Evolutionary conservation across 1,140 invertebrate genomes (phyloP).

Genomic region (Listronotus bonariensis): DNA sequence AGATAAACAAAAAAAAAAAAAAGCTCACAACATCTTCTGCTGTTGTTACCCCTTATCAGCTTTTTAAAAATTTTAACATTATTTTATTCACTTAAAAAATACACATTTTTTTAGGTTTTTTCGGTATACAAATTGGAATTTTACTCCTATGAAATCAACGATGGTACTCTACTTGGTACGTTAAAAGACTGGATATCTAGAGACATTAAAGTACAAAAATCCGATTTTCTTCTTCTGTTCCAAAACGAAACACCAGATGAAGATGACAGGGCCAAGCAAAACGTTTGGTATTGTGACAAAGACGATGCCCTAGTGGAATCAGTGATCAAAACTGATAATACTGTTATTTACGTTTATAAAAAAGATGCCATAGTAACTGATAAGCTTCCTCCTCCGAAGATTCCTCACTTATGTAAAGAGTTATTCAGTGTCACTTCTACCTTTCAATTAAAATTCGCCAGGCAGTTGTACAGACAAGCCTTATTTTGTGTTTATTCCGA

Average conservation of each 20-base stretch:
- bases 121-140: slow-evolving; percentile 60
- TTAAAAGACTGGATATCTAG: slow-evolving; percentile 60
- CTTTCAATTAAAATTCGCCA: slow-evolving; percentile 8
- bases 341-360: slow-evolving; percentile 54
- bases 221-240: slow-evolving; percentile 58
- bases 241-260: slow-evolving; percentile 38
- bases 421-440: not conserved
- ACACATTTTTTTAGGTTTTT: slow-evolving; percentile 60
- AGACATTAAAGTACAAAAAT: slow-evolving; percentile 58
- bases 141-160: slow-evolving; percentile 63
- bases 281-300: slow-evolving; percentile 12
- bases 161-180: slow-evolving; percentile 57
- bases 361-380: slow-evolving; percentile 54
- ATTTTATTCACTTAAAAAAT: too few species aligned
- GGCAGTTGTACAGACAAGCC: slow-evolving; percentile 11
- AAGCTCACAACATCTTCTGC: too few species aligned
- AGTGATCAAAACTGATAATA: slow-evolving; percentile 36
- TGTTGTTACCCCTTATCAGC: too few species aligned
- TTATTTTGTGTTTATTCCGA: slow-evolving; percentile 56
- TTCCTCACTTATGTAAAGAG: slow-evolving; percentile 51
- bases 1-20: too few species aligned
- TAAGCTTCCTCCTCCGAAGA: slow-evolving; percentile 55
- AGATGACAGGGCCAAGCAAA: not conserved
- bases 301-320: slow-evolving; percentile 47
- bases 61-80: too few species aligned